These are phyloP conservation scores for Geotrypetes seraphini DNA, from an alignment of 2,797 vertebrate species.

Conservation along the genomic window DNA sequence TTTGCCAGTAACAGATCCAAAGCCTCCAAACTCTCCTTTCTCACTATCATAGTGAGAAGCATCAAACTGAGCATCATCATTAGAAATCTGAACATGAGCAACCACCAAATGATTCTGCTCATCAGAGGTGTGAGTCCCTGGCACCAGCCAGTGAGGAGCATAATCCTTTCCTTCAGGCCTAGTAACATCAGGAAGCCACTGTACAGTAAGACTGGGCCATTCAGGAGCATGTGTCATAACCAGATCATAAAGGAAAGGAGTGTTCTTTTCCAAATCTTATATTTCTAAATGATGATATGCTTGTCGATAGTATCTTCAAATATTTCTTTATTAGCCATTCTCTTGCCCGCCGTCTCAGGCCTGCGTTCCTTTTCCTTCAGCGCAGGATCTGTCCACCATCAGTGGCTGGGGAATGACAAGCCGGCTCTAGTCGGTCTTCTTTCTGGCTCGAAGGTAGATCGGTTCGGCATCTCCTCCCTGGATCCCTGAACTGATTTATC, in stretches of 20 bases:
- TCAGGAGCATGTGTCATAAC: constrained; percentile 74
- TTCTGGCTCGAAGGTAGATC: no score
- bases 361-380: no score
- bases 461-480: no score
- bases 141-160: constrained; percentile 74
- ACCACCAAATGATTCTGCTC: constrained; percentile 91
- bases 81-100: constrained; percentile 85
- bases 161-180: constrained; percentile 88
- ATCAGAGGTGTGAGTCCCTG: constrained; percentile 85
- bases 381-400: no score
- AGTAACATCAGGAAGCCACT: constrained; percentile 71
- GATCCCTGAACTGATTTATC: no score
- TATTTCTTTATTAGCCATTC: no score
- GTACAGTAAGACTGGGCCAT: constrained; percentile 76
- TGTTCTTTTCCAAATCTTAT: constrained; percentile 83
- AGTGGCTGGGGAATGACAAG: no score
- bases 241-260: constrained; percentile 70
- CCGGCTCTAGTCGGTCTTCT: no score
- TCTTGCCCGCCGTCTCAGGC: no score
- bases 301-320: constrained; percentile 74
- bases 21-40: constrained; percentile 90
- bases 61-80: constrained; percentile 83
- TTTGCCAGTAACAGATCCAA: constrained; percentile 85
- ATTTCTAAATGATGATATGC: constrained; percentile 72
- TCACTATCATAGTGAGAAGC: constrained; percentile 80